Evolutionary conservation across 2,888 invertebrate genomes (phyloP).

Genomic region (Apotomis capreana): DNA sequence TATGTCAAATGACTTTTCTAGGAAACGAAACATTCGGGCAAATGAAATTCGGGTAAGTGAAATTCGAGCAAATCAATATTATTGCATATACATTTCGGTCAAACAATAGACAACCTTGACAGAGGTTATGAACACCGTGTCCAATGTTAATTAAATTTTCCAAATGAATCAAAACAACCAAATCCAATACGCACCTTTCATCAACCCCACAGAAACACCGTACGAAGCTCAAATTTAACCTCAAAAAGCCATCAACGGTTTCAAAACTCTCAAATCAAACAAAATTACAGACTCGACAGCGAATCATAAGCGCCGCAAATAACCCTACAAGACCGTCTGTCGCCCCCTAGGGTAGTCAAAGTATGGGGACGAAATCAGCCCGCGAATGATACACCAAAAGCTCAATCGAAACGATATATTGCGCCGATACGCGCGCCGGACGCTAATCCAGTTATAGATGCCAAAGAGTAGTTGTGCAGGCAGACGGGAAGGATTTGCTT

Average conservation of each 20-base stretch:
- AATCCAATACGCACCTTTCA: background rate
- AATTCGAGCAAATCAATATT: too few species aligned
- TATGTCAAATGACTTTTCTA: too few species aligned
- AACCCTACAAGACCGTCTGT: slow-evolving; percentile 50
- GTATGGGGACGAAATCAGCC: slow-evolving; percentile 61
- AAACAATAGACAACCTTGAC: too few species aligned
- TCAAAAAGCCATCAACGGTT: slow-evolving; percentile 26
- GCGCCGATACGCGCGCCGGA: slow-evolving; percentile 67
- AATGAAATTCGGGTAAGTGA: too few species aligned
- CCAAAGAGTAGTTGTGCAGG: slow-evolving; percentile 58
- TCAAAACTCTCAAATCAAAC: slow-evolving; percentile 35
- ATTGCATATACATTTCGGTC: too few species aligned
- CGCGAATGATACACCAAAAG: slow-evolving; percentile 78
- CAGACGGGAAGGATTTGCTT: slow-evolving; percentile 1
- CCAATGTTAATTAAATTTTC: background rate
- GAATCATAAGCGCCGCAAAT: slow-evolving; percentile 44
- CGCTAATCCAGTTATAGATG: slow-evolving; percentile 77
- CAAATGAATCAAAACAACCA: background rate
- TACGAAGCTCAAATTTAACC: background rate
- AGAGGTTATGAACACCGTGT: too few species aligned
- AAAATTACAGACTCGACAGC: slow-evolving; percentile 41
- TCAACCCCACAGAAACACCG: background rate
- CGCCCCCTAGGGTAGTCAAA: slow-evolving; percentile 54
- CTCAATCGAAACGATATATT: slow-evolving; percentile 80
- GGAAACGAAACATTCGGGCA: too few species aligned